Evolutionary conservation across 2,113 vertebrate genomes (phyloP), one percentile per base, ranked within the genome.

Genomic region (Coracopsis vasa): DNA sequence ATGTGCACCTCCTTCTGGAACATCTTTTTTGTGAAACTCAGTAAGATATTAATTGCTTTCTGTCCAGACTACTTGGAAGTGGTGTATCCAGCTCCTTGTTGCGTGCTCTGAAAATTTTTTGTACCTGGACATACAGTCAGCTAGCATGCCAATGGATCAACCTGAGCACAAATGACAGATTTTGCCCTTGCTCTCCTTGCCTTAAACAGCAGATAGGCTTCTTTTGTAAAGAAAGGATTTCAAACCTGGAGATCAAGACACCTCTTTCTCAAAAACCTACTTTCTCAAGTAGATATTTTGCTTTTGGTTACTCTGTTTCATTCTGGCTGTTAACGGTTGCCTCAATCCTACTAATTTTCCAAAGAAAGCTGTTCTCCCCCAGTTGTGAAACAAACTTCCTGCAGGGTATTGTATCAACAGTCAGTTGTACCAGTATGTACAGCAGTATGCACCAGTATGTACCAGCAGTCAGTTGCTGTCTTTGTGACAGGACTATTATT

Each of bases 401-500:
- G 6, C 28, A 65, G 79, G 86, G 28, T 84, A 33, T 14, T 61
- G 4, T 6, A 48, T 66, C 39, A 74, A 50, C n/a, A n/a, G n/a
- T n/a, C n/a, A n/a, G n/a, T n/a, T n/a, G n/a, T n/a, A n/a, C n/a
- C n/a, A n/a, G n/a, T n/a, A n/a, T n/a, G n/a, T n/a, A n/a, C n/a
- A n/a, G n/a, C n/a, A n/a, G n/a, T n/a, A n/a, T n/a, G n/a, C n/a
- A n/a, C n/a, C n/a, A n/a, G n/a, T n/a, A n/a, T n/a, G n/a, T n/a
- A 60, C 45, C 48, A 64, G 20, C 8, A 48, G 24, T 75, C 54
- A 29, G 58, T 58, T 81, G 41, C 44, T 47, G 56, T 74, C 69
- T 72, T 83, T 86, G 47, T 35, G 66, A 89, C 18, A 1, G 53
- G 88, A 42, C 91, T 89, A 91, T 95, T 97, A 39, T 96, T 95